A percentile compares a stretch with the other conserved stretches of the same genome.
Conservation (phyloP, 1,140 invertebrate species). For the Hyphantria cunea region DNA sequence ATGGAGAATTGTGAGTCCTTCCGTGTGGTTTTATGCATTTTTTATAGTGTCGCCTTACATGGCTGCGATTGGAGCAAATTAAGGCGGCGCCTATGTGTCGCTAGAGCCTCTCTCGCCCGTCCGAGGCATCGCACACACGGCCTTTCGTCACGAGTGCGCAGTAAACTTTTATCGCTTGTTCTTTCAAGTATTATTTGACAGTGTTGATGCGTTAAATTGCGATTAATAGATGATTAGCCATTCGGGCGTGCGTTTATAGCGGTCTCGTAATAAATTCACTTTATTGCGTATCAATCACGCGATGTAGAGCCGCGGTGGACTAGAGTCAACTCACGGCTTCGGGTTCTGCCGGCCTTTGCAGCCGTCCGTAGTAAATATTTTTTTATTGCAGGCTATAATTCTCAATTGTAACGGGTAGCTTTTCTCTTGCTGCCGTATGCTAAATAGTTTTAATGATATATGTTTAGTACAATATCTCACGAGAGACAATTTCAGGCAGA, state of each 20-base stretch:
- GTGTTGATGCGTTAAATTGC: slow-evolving; percentile 73
- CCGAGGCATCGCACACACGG: slow-evolving; percentile 14
- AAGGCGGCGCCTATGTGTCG: slow-evolving; percentile 29
- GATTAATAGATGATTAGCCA: slow-evolving; percentile 75
- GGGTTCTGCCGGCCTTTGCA: slow-evolving; percentile 19
- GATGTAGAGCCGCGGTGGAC: slow-evolving; percentile 31
- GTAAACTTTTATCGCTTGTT: slow-evolving; percentile 71
- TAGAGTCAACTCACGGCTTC: slow-evolving; percentile 16
- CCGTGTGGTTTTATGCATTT: slow-evolving; percentile 50
- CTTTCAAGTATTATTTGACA: slow-evolving; percentile 74
- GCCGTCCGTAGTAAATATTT: slow-evolving; percentile 27
- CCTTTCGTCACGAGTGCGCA: slow-evolving; percentile 39
- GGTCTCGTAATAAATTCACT: slow-evolving; percentile 69
- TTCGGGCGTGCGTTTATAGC: slow-evolving; percentile 65
- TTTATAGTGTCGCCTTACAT: slow-evolving; percentile 31
- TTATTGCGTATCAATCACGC: slow-evolving; percentile 73
- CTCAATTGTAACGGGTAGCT: slow-evolving; percentile 23
- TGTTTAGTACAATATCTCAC: neutral
- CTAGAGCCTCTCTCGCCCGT: slow-evolving; percentile 5
- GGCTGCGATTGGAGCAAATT: slow-evolving; percentile 38
- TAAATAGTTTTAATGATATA: slow-evolving; percentile 16
- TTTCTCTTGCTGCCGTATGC: slow-evolving; percentile 22
- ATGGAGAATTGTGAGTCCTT: slow-evolving; percentile 61
- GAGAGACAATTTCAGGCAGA: too few relatives aligned
- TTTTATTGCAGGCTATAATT: slow-evolving; percentile 25